Evolutionary conservation across 2,888 invertebrate genomes (phyloP).

Genomic region (Xanthia icteritia): DNA sequence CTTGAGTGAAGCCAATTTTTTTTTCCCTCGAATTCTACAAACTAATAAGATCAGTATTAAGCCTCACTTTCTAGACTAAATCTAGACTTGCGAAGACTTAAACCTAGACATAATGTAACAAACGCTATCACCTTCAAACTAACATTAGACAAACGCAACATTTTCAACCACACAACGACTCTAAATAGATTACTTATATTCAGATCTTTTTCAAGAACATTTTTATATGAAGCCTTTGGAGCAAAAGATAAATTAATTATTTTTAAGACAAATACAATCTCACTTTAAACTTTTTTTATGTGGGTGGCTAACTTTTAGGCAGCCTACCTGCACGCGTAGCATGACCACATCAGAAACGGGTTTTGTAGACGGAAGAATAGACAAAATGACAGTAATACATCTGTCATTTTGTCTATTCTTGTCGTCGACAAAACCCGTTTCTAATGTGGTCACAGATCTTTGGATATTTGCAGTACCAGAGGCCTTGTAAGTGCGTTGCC

Average conservation of each 20-base stretch:
- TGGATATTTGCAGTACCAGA: background rate
- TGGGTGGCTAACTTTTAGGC: background rate
- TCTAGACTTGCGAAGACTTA: conserved; percentile 54
- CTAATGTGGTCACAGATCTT: background rate
- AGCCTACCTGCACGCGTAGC: too few relatives aligned
- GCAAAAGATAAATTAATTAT: conserved; percentile 4
- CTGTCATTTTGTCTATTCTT: too few relatives aligned
- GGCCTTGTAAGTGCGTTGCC: background rate
- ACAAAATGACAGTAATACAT: too few relatives aligned
- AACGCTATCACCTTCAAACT: conserved; percentile 70
- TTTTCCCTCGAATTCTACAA: too few relatives aligned
- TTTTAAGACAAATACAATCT: background rate
- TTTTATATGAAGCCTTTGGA: conserved; percentile 66
- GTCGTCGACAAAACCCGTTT: too few relatives aligned
- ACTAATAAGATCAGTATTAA: conserved; percentile 49
- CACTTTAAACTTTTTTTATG: background rate
- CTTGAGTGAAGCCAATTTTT: too few relatives aligned
- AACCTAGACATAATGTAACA: conserved; percentile 59
- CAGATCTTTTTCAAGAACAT: conserved; percentile 75
- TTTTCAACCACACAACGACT: conserved; percentile 59
- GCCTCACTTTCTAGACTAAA: conserved; percentile 45
- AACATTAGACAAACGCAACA: conserved; percentile 65
- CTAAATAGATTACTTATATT: conserved; percentile 56
- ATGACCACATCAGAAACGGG: too few relatives aligned
- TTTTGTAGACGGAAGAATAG: too few relatives aligned